These are phyloP conservation scores for Coelopa pilipes DNA, from an alignment of 2,888 invertebrate genomes.

Conservation along the genomic window DNA sequence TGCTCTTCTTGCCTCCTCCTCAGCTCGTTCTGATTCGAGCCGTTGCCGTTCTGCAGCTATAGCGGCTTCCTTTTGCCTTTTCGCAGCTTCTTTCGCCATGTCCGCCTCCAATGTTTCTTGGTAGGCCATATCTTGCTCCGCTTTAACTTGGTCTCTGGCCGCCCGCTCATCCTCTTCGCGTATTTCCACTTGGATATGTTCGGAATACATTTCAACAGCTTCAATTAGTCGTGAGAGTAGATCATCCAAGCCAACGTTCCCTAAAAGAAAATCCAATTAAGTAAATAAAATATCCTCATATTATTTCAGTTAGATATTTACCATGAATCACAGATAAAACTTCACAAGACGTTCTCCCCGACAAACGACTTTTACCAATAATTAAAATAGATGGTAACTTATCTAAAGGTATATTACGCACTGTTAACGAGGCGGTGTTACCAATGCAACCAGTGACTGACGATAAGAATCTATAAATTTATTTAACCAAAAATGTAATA, in stretches of 20 bases:
- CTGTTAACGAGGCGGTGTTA: constrained; percentile 82
- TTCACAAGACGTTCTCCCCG: constrained; percentile 83
- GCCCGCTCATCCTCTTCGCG: constrained; percentile 88
- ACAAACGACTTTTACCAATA: constrained; percentile 79
- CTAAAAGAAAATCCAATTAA: constrained; percentile 44
- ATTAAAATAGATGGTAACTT: constrained; percentile 88
- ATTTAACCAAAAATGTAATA: constrained; percentile 23
- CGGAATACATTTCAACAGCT: constrained; percentile 85
- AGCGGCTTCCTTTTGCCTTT: constrained; percentile 75
- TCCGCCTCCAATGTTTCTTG: constrained; percentile 81
- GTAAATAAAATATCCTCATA: not conserved
- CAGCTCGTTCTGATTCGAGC: constrained; percentile 79
- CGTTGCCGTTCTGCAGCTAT: constrained; percentile 78
- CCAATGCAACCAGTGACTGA: constrained; percentile 83
- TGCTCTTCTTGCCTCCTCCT: constrained; percentile 79
- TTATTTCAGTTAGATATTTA: constrained; percentile 59
- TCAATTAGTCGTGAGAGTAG: constrained; percentile 87
- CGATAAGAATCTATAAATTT: constrained; percentile 73
- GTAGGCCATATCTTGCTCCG: constrained; percentile 95
- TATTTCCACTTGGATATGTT: constrained; percentile 81
- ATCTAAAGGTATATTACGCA: constrained; percentile 87
- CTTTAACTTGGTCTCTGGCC: constrained; percentile 87
- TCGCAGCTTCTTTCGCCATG: constrained; percentile 89
- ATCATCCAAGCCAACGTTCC: constrained; percentile 88
- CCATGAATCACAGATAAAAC: constrained; percentile 91